Evolutionary conservation across 2,888 invertebrate species (phyloP).

Genomic region (Amblyjoppa proteus): DNA sequence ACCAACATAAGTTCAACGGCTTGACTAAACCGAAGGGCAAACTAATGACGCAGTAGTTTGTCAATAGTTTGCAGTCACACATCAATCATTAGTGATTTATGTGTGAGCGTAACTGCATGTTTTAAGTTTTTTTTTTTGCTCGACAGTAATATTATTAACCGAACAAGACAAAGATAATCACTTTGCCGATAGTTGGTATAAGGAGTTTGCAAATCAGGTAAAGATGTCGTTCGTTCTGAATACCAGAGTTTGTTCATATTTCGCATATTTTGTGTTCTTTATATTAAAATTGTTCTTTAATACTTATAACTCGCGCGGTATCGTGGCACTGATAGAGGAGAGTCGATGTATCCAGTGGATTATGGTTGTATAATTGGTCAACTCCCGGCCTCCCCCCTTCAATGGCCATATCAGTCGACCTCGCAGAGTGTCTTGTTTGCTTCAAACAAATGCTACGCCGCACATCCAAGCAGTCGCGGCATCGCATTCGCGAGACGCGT

Average conservation of each 20-base stretch:
- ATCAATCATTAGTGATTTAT: too few species aligned
- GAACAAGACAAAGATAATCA: background rate
- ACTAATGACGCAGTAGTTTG: background rate
- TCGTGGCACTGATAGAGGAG: background rate
- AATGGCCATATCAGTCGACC: background rate
- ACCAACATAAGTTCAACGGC: background rate
- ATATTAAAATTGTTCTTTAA: background rate
- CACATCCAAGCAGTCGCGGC: background rate
- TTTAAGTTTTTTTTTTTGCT: too few species aligned
- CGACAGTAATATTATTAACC: too few species aligned
- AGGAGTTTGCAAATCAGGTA: background rate
- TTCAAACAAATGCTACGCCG: background rate
- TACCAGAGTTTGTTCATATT: background rate
- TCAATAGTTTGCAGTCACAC: too few species aligned
- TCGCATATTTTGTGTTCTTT: background rate
- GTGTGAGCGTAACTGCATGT: too few species aligned
- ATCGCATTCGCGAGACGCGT: background rate
- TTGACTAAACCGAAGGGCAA: background rate
- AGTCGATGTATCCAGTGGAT: background rate
- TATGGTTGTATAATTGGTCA: background rate
- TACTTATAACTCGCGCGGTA: background rate
- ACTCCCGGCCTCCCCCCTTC: background rate
- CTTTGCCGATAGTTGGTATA: background rate
- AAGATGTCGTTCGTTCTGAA: background rate
- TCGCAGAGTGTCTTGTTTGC: background rate